Conservation (phyloP, 2,113 vertebrate species). For the Campylomormyrus numenius region DNA sequence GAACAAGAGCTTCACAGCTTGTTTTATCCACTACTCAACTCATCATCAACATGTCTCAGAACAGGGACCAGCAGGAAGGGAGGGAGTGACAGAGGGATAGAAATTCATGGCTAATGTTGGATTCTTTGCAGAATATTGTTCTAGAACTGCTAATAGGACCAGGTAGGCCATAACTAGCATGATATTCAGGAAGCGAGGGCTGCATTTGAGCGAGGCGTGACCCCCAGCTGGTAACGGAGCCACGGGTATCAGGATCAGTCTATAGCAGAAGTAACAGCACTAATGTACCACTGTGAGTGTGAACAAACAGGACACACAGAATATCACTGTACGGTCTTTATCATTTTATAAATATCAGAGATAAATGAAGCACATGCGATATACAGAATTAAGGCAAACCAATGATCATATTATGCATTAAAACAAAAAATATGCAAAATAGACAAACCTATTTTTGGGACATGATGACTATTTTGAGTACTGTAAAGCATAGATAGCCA, state of each 20-base stretch:
- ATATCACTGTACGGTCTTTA: background rate
- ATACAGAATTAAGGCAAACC: background rate
- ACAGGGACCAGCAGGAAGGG: background rate
- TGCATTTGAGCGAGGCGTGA: background rate
- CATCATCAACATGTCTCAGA: background rate
- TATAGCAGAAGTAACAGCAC: background rate
- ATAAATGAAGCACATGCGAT: background rate
- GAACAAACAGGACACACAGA: background rate
- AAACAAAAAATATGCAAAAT: background rate
- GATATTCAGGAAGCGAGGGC: background rate
- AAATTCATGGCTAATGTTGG: background rate
- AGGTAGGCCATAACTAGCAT: background rate
- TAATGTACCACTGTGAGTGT: background rate
- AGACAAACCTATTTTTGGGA: background rate
- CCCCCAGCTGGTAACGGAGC: background rate
- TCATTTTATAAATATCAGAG: background rate
- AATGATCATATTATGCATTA: background rate
- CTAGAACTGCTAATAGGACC: background rate
- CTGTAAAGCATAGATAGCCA: background rate
- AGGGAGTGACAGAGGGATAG: background rate
- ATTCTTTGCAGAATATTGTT: background rate
- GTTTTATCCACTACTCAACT: background rate
- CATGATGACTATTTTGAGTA: background rate
- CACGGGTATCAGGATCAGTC: background rate
- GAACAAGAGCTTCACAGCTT: background rate